Evolutionary conservation across 2,888 invertebrate species (phyloP).

Genomic region (Laothoe populi): DNA sequence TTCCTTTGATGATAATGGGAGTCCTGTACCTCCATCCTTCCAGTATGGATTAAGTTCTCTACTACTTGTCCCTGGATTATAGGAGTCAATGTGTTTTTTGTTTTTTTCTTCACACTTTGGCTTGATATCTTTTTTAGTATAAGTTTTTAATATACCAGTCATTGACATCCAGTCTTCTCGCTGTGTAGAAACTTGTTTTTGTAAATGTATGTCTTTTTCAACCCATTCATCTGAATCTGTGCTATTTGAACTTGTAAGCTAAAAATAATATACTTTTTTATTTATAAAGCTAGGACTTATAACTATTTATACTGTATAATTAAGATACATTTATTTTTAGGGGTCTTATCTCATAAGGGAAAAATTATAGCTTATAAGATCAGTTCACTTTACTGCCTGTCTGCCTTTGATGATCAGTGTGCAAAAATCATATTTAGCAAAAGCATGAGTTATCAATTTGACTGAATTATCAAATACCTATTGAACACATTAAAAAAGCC

Average conservation of each 20-base stretch:
- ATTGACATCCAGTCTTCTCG: conserved; percentile 93
- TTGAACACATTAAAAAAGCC: too few relatives aligned
- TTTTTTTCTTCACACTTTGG: conserved; percentile 78
- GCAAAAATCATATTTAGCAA: too few relatives aligned
- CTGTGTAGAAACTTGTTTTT: conserved; percentile 50
- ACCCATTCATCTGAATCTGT: conserved; percentile 85
- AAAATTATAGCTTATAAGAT: too few relatives aligned
- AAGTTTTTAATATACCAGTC: conserved; percentile 80
- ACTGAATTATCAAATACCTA: too few relatives aligned
- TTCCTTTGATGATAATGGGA: conserved; percentile 85
- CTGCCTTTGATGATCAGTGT: too few relatives aligned
- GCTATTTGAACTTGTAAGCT: conserved; percentile 64
- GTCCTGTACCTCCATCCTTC: conserved; percentile 94
- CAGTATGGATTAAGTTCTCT: conserved; percentile 96
- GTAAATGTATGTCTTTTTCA: conserved; percentile 70
- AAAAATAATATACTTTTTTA: conserved; percentile 33
- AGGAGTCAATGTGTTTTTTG: conserved; percentile 83
- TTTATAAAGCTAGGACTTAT: not conserved
- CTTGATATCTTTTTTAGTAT: conserved; percentile 73
- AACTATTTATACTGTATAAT: not conserved
- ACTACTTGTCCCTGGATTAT: conserved; percentile 88
- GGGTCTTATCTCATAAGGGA: too few relatives aligned
- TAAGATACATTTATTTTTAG: not conserved
- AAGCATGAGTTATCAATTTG: too few relatives aligned
- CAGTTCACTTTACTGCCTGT: too few relatives aligned